Conservation (phyloP, 2,797 vertebrate species). For the Sciurus vulgaris region DNA sequence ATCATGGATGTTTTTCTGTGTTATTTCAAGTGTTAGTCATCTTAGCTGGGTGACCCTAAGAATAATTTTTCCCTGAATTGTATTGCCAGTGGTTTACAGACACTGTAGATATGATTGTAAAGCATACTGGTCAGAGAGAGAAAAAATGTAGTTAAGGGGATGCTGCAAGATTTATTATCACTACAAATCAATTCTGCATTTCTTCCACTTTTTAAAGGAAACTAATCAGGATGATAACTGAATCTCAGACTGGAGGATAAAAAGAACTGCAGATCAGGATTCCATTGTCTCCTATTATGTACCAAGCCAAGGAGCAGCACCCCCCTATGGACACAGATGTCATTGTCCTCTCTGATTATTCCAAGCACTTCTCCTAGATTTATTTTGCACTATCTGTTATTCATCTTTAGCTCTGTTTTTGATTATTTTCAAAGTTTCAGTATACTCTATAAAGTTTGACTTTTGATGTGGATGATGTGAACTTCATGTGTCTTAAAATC, state of each 20-base stretch:
- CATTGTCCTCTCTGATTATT: neutral
- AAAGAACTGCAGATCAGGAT: conserved; percentile 68
- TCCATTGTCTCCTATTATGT: conserved; percentile 4
- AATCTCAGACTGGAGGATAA: conserved; percentile 74
- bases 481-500: conserved; percentile 61
- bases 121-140: neutral
- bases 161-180: neutral
- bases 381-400: conserved; percentile 41
- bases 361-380: neutral
- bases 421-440: conserved; percentile 73
- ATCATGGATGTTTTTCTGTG: neutral
- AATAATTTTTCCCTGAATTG: neutral
- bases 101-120: neutral
- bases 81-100: neutral
- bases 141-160: neutral
- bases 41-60: neutral
- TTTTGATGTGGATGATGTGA: conserved; percentile 69
- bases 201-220: conserved; percentile 87
- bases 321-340: conserved; percentile 58
- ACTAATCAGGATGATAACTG: conserved; percentile 84
- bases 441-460: conserved; percentile 72
- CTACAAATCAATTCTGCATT: conserved; percentile 59
- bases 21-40: neutral
- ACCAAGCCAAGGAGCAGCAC: conserved; percentile 68
- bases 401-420: conserved; percentile 66